phyloP scores from a whole-genome alignment of 2,888 invertebrate genomes.

The Ceramica pisi region DNA sequence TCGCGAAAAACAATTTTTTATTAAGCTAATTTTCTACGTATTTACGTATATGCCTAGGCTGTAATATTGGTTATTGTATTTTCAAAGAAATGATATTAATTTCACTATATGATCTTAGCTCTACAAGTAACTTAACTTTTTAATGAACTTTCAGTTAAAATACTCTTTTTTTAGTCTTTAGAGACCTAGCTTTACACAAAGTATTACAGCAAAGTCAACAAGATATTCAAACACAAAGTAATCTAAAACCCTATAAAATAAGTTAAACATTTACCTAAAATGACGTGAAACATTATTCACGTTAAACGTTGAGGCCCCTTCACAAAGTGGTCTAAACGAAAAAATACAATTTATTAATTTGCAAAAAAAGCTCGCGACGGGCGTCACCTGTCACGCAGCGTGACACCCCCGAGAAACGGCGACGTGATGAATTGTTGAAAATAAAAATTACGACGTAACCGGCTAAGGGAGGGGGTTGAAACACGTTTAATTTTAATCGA shows the following conservation, averaged over 20 bases:
- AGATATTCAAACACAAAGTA: constrained; percentile 48
- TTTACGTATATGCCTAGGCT: neutral
- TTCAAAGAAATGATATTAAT: neutral
- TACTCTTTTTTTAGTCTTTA: neutral
- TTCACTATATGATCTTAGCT: neutral
- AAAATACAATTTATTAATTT: constrained; percentile 83
- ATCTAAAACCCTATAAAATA: constrained; percentile 59
- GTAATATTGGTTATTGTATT: neutral
- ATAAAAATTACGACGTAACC: constrained; percentile 85
- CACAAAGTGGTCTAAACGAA: constrained; percentile 73
- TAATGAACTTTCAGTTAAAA: neutral
- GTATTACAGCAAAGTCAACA: constrained; percentile 2
- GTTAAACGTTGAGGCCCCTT: constrained; percentile 58
- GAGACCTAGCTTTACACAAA: neutral
- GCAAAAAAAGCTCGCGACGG: constrained; percentile 74
- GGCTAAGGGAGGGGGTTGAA: constrained; percentile 74
- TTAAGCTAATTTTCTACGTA: too few species aligned
- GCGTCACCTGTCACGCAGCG: constrained; percentile 82
- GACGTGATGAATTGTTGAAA: constrained; percentile 86
- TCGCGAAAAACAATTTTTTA: too few species aligned
- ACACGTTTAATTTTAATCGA: constrained; percentile 82
- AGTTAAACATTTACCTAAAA: constrained; percentile 66
- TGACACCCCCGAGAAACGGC: constrained; percentile 74
- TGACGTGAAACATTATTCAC: constrained; percentile 69
- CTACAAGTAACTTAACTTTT: neutral